These are phyloP conservation scores for Channa striata DNA, from an alignment of 2,797 vertebrate species.

Conservation along the genomic window DNA sequence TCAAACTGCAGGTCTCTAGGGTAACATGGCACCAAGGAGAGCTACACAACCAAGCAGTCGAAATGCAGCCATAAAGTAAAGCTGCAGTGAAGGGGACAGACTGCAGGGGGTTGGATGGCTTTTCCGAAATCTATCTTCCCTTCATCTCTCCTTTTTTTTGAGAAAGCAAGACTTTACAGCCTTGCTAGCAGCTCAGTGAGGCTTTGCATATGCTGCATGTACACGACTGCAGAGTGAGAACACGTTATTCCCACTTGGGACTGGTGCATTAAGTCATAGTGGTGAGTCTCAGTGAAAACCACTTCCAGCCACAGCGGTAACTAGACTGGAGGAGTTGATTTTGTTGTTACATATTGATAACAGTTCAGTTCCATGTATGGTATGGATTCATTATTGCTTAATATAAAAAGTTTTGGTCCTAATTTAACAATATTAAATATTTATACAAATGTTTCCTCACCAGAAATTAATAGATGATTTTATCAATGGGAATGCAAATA, in stretches of 20 bases:
- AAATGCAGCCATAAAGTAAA: conserved; percentile 34
- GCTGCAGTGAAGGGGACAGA: conserved; percentile 9
- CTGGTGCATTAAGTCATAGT: too few species aligned
- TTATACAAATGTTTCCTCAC: too few species aligned
- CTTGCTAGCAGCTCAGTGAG: neutral
- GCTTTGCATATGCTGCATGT: neutral
- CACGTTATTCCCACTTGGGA: neutral
- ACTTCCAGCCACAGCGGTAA: neutral
- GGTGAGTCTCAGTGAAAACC: neutral
- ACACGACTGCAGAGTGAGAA: neutral
- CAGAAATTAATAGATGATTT: too few species aligned
- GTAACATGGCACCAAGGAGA: conserved; percentile 31
- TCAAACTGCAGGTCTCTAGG: conserved; percentile 46
- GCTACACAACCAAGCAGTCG: conserved; percentile 25
- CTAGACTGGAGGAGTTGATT: neutral
- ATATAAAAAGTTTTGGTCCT: too few species aligned
- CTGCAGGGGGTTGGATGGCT: conserved; percentile 11
- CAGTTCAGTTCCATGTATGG: neutral
- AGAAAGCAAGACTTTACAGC: neutral
- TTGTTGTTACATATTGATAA: neutral
- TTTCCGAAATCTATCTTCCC: conserved; percentile 9
- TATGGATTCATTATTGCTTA: too few species aligned
- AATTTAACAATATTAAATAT: too few species aligned
- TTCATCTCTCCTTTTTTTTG: neutral
- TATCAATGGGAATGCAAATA: too few species aligned